phyloP scores from a whole-genome alignment of 2,888 invertebrate species.

The Pyrgus malvae region DNA sequence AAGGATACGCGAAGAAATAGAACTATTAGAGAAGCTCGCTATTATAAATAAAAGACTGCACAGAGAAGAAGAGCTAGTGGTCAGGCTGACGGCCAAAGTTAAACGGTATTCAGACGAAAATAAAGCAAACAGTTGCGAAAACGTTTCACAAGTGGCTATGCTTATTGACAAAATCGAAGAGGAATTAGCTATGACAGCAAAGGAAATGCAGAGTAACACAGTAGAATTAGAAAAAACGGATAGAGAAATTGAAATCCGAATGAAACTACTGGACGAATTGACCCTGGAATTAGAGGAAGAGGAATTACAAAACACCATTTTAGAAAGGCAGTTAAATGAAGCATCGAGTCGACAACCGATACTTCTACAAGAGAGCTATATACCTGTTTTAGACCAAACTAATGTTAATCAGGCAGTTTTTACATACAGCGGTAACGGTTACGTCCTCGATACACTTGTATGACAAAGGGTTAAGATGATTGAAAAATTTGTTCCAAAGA shows the following conservation, averaged over 20 bases:
- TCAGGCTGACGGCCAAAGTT: conserved; percentile 84
- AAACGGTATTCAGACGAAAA: conserved; percentile 82
- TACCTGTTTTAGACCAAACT: conserved; percentile 67
- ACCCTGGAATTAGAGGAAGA: conserved; percentile 78
- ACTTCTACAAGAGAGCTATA: conserved; percentile 69
- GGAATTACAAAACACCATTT: conserved; percentile 70
- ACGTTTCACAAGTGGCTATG: conserved; percentile 71
- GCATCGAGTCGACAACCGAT: conserved; percentile 73
- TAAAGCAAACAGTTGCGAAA: conserved; percentile 73
- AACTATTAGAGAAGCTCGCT: conserved; percentile 87
- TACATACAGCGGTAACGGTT: conserved; percentile 48
- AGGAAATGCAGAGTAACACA: conserved; percentile 79
- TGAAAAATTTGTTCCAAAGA: conserved; percentile 49
- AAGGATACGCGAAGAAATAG: conserved; percentile 85
- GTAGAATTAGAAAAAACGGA: conserved; percentile 74
- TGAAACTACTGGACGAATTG: conserved; percentile 78
- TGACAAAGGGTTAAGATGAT: conserved; percentile 52
- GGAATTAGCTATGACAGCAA: conserved; percentile 70
- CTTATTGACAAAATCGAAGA: conserved; percentile 77
- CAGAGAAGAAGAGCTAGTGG: conserved; percentile 87
- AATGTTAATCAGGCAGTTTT: conserved; percentile 41
- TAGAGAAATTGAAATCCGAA: conserved; percentile 75
- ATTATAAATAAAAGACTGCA: conserved; percentile 88
- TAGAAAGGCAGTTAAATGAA: conserved; percentile 73
- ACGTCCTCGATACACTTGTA: conserved; percentile 75